Percentiles rank a stretch among this genome's conserved stretches.
Evolutionary conservation across 2,888 invertebrate species (phyloP).

Genomic region (Epiblema foenella): DNA sequence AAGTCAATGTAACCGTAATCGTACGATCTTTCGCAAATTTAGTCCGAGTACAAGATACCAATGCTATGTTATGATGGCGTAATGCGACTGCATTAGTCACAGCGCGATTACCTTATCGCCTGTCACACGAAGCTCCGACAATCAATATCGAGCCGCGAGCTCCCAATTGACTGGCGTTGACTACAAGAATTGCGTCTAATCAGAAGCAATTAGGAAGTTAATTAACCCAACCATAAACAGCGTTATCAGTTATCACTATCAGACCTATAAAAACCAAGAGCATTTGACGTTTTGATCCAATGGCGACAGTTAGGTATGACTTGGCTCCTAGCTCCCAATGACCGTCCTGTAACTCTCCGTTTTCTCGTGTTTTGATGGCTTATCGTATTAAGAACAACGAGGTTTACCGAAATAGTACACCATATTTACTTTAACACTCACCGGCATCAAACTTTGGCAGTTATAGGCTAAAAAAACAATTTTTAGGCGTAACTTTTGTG

Average conservation of each 20-base stretch:
- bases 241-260: not conserved
- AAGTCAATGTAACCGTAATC: too few relatives aligned
- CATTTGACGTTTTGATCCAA: constrained; percentile 3
- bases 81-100: constrained; percentile 36
- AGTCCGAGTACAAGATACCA: constrained; percentile 1
- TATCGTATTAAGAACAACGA: too few relatives aligned
- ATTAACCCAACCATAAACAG: not conserved
- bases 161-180: constrained; percentile 27
- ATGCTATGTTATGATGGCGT: constrained; percentile 1
- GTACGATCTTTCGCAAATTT: not conserved
- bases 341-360: too few relatives aligned
- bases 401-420: too few relatives aligned
- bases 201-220: constrained; percentile 12
- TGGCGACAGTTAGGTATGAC: not conserved
- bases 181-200: constrained; percentile 11
- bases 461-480: too few relatives aligned
- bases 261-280: not conserved
- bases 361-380: too few relatives aligned
- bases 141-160: constrained; percentile 26
- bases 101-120: constrained; percentile 37
- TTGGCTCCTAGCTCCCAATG: too few relatives aligned
- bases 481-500: too few relatives aligned
- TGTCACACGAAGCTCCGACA: constrained; percentile 33
- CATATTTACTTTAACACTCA: too few relatives aligned
- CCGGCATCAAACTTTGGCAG: too few relatives aligned